Conservation (phyloP, 2,797 vertebrate genomes). For the Miichthys miiuy region DNA sequence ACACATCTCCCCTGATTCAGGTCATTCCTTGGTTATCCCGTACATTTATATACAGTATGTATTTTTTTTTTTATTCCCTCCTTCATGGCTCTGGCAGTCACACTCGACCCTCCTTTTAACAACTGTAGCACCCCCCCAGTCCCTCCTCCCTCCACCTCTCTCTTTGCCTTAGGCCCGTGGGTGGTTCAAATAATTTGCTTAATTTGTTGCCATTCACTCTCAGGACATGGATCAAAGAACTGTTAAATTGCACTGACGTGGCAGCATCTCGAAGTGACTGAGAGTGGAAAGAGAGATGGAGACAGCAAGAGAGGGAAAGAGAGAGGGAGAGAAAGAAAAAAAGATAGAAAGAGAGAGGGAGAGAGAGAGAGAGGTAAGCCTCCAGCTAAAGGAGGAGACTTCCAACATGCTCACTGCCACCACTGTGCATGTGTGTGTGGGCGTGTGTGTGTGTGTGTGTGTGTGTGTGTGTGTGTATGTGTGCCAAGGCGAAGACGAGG, state of each 20-base stretch:
- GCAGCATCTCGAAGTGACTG: slow-evolving; percentile 73
- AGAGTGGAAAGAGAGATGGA: slow-evolving; percentile 50
- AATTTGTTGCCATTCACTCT: slow-evolving; percentile 86
- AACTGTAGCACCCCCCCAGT: slow-evolving; percentile 61
- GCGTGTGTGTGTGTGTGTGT: slow-evolving; percentile 18
- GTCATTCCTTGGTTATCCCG: slow-evolving; percentile 54
- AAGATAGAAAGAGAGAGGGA: slow-evolving; percentile 8
- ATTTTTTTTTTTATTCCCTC: slow-evolving; percentile 46
- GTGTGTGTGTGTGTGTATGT: slow-evolving; percentile 4
- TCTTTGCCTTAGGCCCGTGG: slow-evolving; percentile 77
- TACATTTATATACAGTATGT: slow-evolving; percentile 38
- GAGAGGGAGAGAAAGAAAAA: slow-evolving; percentile 3
- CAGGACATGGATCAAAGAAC: slow-evolving; percentile 87
- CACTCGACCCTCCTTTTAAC: slow-evolving; percentile 70
- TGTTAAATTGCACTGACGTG: slow-evolving; percentile 86
- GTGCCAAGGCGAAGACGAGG: slow-evolving; percentile 55
- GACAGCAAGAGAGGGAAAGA: slow-evolving; percentile 1
- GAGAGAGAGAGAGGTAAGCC: slow-evolving; percentile 69
- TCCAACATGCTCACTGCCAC: slow-evolving; percentile 64
- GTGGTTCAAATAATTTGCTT: slow-evolving; percentile 86
- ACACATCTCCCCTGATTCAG: slow-evolving; percentile 57
- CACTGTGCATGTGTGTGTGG: slow-evolving; percentile 22
- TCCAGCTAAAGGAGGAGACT: slow-evolving; percentile 75
- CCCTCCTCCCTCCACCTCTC: slow-evolving; percentile 61
- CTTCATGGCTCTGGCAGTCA: slow-evolving; percentile 50